phyloP scores from a whole-genome alignment of 2,113 vertebrate genomes.

The Microcebus ravelobensis region DNA sequence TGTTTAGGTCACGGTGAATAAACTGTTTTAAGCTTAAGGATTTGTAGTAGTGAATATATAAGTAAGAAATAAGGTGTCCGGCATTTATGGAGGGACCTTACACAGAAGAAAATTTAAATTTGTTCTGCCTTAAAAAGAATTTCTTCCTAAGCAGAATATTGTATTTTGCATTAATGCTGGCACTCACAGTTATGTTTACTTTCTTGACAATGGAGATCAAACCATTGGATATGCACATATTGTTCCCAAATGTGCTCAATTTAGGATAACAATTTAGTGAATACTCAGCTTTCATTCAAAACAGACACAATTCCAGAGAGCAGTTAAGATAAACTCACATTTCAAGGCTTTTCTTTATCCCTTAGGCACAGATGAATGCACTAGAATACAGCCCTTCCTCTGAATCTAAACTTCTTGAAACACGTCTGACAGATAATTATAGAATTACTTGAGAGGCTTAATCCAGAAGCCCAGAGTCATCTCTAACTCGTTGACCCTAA shows the following conservation, averaged over 20 bases:
- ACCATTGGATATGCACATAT: slow-evolving; percentile 45
- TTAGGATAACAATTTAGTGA: slow-evolving; percentile 53
- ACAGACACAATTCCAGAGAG: slow-evolving; percentile 43
- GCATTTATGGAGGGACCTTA: not conserved
- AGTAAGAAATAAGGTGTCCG: not conserved
- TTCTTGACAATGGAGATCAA: slow-evolving; percentile 65
- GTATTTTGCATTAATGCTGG: slow-evolving; percentile 65
- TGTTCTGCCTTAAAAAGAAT: slow-evolving; percentile 38
- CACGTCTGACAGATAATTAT: not conserved
- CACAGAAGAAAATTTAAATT: slow-evolving; percentile 52
- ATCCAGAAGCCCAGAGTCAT: not conserved
- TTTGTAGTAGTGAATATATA: not conserved
- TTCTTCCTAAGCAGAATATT: slow-evolving; percentile 45
- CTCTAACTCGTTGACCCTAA: not conserved
- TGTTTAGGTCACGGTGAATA: slow-evolving; percentile 53
- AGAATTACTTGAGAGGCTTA: not conserved
- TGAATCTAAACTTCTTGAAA: not conserved
- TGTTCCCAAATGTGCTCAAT: slow-evolving; percentile 63
- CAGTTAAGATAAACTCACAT: slow-evolving; percentile 52
- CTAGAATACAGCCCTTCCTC: not conserved
- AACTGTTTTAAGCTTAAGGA: slow-evolving; percentile 45
- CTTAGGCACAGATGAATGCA: not conserved
- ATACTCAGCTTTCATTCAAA: slow-evolving; percentile 68
- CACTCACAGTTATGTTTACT: slow-evolving; percentile 51
- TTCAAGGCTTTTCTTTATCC: slow-evolving; percentile 48